These are phyloP conservation scores for Myocastor coypus DNA, from an alignment of 2,113 vertebrate genomes.

Conservation along the genomic window DNA sequence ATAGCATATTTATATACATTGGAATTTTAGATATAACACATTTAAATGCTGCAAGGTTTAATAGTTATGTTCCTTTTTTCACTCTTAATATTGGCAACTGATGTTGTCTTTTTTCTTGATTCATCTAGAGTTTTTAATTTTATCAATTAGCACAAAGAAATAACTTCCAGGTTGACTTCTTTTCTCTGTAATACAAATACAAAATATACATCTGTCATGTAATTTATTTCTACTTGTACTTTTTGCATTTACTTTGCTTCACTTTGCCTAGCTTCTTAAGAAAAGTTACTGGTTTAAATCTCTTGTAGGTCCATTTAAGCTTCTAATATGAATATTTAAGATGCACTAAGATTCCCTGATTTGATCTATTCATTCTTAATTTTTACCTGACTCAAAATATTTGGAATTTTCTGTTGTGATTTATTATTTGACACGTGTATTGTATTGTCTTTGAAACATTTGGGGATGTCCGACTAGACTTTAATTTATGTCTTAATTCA, in stretches of 20 bases:
- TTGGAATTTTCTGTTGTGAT: too few relatives aligned
- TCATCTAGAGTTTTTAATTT: not conserved
- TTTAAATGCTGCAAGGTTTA: not conserved
- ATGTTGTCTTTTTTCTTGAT: not conserved
- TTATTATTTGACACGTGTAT: too few relatives aligned
- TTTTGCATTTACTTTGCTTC: conserved; percentile 21
- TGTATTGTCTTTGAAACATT: too few relatives aligned
- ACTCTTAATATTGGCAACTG: not conserved
- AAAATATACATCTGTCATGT: not conserved
- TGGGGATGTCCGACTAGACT: too few relatives aligned
- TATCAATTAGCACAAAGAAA: not conserved
- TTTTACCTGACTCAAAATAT: too few relatives aligned
- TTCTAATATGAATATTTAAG: too few relatives aligned
- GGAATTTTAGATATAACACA: too few relatives aligned
- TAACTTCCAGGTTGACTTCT: not conserved
- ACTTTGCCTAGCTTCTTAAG: not conserved
- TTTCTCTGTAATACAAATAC: not conserved
- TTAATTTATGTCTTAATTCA: too few relatives aligned
- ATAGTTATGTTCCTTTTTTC: not conserved
- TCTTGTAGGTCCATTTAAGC: too few relatives aligned
- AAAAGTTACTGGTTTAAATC: not conserved
- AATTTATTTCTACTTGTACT: not conserved
- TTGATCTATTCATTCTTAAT: too few relatives aligned
- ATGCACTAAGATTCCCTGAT: too few relatives aligned
- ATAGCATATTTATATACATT: not conserved